Evolutionary conservation across 1,140 invertebrate species (phyloP).

Genomic region (Macrosteles quadrilineatus): DNA sequence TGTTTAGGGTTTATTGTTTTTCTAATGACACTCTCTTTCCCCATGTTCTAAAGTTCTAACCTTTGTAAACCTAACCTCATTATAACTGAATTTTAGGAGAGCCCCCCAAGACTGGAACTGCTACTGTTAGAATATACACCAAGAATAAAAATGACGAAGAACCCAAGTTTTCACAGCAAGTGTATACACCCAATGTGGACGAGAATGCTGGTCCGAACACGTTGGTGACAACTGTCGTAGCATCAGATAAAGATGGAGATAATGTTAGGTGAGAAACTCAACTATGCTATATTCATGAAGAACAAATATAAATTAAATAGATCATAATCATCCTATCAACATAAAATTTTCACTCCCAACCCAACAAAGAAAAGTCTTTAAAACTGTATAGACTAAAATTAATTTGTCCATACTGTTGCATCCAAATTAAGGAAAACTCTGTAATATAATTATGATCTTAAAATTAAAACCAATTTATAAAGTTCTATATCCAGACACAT

Average conservation of each 20-base stretch:
- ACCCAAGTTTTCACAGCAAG: conserved; percentile 94
- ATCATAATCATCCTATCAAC: not conserved
- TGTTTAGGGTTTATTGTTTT: too few relatives aligned
- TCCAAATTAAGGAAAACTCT: too few relatives aligned
- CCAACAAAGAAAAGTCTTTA: too few relatives aligned
- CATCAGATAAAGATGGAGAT: conserved; percentile 94
- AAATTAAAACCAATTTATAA: too few relatives aligned
- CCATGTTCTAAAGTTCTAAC: too few relatives aligned
- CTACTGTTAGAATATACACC: conserved; percentile 90
- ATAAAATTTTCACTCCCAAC: too few relatives aligned
- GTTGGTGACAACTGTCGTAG: conserved; percentile 90
- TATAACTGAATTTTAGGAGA: conserved; percentile 68
- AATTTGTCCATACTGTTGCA: too few relatives aligned
- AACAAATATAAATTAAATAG: not conserved
- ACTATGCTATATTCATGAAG: not conserved
- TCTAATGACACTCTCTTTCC: too few relatives aligned
- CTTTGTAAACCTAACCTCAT: too few relatives aligned
- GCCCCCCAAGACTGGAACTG: conserved; percentile 86
- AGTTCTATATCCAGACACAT: too few relatives aligned
- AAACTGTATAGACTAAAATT: too few relatives aligned
- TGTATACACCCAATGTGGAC: conserved; percentile 94
- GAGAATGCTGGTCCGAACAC: conserved; percentile 94
- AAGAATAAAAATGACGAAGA: conserved; percentile 97
- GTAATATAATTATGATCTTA: too few relatives aligned
- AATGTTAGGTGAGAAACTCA: conserved; percentile 62